phyloP scores from a whole-genome alignment of 2,113 vertebrate genomes.

The Dunckerocampus dactyliophorus region DNA sequence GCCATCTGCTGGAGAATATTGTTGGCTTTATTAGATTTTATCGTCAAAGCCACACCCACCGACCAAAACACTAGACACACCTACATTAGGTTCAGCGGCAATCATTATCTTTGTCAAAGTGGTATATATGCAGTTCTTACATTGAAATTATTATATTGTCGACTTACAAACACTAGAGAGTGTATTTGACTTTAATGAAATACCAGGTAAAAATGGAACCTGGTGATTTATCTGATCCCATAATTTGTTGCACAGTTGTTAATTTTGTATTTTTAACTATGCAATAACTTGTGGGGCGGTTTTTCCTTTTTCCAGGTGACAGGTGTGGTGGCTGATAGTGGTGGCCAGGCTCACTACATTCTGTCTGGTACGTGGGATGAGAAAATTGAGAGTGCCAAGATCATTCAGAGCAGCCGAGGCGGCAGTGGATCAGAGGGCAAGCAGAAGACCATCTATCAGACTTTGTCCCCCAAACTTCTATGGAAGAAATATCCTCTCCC shows the following conservation, averaged over 20 bases:
- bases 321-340: constrained; percentile 83
- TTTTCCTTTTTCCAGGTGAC: constrained; percentile 77
- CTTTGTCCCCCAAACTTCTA: constrained; percentile 84
- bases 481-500: constrained; percentile 96
- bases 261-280: not conserved
- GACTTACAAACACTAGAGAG: not conserved
- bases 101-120: not conserved
- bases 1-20: constrained; percentile 52
- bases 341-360: constrained; percentile 86
- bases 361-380: constrained; percentile 97
- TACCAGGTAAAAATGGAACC: too few relatives aligned
- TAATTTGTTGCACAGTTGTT: not conserved
- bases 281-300: not conserved
- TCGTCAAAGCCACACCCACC: not conserved
- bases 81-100: not conserved
- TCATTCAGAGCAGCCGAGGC: constrained; percentile 87
- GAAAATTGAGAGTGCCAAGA: constrained; percentile 91
- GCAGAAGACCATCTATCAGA: constrained; percentile 96
- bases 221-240: not conserved
- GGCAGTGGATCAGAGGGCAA: constrained; percentile 83
- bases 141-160: not conserved
- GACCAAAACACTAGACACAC: not conserved
- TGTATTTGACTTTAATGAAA: not conserved
- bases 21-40: not conserved
- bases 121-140: not conserved